Evolutionary conservation across 2,113 vertebrate genomes (phyloP), one percentile per base, ranked within the genome.

Genomic region (Phaethornis superciliosus): DNA sequence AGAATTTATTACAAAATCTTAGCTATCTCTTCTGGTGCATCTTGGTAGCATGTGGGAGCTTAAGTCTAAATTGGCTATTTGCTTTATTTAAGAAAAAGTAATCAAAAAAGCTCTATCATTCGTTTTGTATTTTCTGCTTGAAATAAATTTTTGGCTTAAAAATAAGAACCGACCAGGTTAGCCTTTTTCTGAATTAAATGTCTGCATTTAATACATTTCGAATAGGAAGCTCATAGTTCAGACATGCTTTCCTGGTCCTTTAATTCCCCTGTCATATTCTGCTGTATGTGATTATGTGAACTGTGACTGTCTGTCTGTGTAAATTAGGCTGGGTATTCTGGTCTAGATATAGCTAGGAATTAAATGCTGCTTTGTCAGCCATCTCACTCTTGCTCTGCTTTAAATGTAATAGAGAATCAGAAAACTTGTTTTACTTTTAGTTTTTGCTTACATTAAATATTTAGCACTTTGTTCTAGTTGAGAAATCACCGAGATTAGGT

Each of bases 241-340:
- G 90, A 88, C 83, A 94, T 96, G 76, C 81, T 94, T 94, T 97
- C 51, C 74, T 91, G 71, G 79, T 90, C 88, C 95, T 97, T 91
- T 97, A 95, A 97, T 97, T 96, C 93, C 91, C 81, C 83, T 89
- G 95, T 92, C 96, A 85, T 92, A 75, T 96, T 95, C 76, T 97
- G 67, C 96, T 81, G 21, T 89, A 44, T 95, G 70, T 95, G 92
- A 97, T 97, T 96, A 95, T 96, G 87, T 95, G 95, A 96, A 76
- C 87, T 95, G 90, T 96, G 95, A 92, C 90, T 94, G 86, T 32
- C 88, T 96, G 89, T 67, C 74, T 96, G 72, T 94, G 82, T 94
- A 97, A 97, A 96, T 97, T 89, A 96, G 95, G 42, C 89, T 87
- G 79, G 78, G 21, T 95, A 85, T 89, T 94, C 82, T 94, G 81